These are phyloP conservation scores for Enteromius unitaeniatus DNA, from an alignment of 2,797 vertebrate species.

Conservation along the genomic window DNA sequence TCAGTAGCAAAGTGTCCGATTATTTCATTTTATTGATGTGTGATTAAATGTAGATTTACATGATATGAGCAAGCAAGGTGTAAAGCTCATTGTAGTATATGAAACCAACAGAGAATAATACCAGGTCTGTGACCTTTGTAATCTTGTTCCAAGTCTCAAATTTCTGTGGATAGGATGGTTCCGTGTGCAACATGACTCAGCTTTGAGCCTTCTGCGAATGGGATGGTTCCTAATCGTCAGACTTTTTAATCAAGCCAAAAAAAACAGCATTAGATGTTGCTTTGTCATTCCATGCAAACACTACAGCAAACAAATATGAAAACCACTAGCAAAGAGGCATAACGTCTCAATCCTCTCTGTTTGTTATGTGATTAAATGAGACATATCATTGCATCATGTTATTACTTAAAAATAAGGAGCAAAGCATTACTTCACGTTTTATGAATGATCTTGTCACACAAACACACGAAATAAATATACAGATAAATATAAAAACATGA, in stretches of 20 bases:
- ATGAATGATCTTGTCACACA: neutral
- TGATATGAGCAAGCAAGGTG: neutral
- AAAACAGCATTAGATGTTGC: conserved; percentile 23
- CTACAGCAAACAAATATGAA: conserved; percentile 54
- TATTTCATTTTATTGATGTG: neutral
- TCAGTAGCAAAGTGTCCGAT: neutral
- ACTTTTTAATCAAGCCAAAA: conserved; percentile 40
- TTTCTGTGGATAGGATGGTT: conserved; percentile 54
- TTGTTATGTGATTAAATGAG: conserved; percentile 50
- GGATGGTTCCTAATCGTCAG: conserved; percentile 64
- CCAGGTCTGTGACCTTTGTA: conserved; percentile 69
- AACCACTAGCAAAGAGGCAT: conserved; percentile 62
- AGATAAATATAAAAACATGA: neutral
- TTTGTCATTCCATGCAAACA: conserved; percentile 68
- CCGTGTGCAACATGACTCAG: conserved; percentile 46
- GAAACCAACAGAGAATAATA: conserved; percentile 72
- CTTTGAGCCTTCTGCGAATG: conserved; percentile 66
- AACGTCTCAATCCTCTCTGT: conserved; percentile 35
- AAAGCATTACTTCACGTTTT: conserved; percentile 18
- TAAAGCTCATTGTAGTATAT: conserved; percentile 62
- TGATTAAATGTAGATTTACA: conserved; percentile 3
- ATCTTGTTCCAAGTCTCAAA: conserved; percentile 74
- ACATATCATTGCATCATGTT: neutral
- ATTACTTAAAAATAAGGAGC: neutral
- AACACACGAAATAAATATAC: neutral